A percentile compares a stretch with the other conserved stretches of the same genome.
Conservation (phyloP, 2,797 vertebrate species). For the Heteromormyrus szaboi region DNA sequence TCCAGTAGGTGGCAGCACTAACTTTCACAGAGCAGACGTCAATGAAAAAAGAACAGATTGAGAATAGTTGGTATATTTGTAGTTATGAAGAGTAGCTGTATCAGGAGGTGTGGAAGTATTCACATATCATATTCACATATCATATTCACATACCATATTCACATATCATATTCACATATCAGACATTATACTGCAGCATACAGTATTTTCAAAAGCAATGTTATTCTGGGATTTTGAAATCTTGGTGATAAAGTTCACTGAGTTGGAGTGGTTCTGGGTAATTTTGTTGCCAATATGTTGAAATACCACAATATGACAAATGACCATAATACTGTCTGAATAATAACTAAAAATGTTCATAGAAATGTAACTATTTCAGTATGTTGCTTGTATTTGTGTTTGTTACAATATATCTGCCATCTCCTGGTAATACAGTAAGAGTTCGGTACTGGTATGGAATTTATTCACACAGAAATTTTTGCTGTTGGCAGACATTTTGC, state of each 20-base stretch:
- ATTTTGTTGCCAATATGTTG: background rate
- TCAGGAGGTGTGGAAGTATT: background rate
- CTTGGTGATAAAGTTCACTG: background rate
- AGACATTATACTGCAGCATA: background rate
- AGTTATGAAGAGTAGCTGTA: background rate
- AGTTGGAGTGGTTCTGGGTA: background rate
- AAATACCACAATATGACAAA: background rate
- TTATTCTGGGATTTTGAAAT: background rate
- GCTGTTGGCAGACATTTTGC: background rate
- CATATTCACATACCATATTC: background rate
- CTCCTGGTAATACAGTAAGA: background rate
- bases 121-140: background rate
- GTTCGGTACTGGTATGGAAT: background rate
- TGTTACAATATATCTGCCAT: background rate
- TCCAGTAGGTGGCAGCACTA: background rate
- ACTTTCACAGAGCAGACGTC: background rate
- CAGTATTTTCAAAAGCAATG: background rate
- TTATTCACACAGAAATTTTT: background rate
- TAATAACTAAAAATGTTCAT: background rate
- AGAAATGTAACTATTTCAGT: background rate
- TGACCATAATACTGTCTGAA: background rate
- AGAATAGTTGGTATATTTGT: background rate
- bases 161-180: background rate
- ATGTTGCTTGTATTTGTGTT: background rate
- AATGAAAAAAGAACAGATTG: background rate